Evolutionary conservation across 2,797 vertebrate species (phyloP), one percentile per base, ranked within the genome.

Genomic region (Gymnoscopelus microlampas): DNA sequence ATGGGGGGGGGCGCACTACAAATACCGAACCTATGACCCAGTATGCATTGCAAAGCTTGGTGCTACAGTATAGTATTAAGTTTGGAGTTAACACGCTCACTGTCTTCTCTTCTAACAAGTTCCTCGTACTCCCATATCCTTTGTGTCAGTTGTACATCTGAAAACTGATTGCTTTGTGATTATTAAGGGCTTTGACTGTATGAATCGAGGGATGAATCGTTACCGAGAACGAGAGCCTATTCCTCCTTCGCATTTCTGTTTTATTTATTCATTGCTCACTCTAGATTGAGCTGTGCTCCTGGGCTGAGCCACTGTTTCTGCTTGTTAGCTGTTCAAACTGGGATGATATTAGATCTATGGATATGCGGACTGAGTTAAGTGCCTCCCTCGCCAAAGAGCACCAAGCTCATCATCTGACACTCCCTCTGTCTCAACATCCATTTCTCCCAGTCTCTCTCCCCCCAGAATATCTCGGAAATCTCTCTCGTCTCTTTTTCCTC

Each of bases 211-310:
- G 26, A 29, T 1, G 26, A 29, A 29, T 3, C 3, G 2, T 29
- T 29, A 29, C 26, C 26, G 26, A 4, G 26, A 29, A 29, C 49
- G 1, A 1, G 19, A n/a, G n/a, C n/a, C 53, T 13, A 5, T 3
- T 61, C 19, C 44, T 14, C 53, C 32, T 8, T 44, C 12, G 10
- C 5, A 14, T 68, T 1, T 35, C 50, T 9, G 55, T 4, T 57
- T 29, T 29, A 57, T 57, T 57, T 57, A 57, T 57, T 32, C 26
- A 57, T 57, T 4, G 11, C 11, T 57, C 12, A 57, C 55, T 29
- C 29, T 12, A 32, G 10, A 19, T 14, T 15, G 55, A 24, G 23
- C 12, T 14, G 19, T 50, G 10, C 29, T 23, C 35, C 15, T 23
- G 53, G 1, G 26, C 26, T 29, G 26, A 19, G 65, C 59, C 19